Conservation (phyloP, 2,113 vertebrate species). For the Salminus brasiliensis region DNA sequence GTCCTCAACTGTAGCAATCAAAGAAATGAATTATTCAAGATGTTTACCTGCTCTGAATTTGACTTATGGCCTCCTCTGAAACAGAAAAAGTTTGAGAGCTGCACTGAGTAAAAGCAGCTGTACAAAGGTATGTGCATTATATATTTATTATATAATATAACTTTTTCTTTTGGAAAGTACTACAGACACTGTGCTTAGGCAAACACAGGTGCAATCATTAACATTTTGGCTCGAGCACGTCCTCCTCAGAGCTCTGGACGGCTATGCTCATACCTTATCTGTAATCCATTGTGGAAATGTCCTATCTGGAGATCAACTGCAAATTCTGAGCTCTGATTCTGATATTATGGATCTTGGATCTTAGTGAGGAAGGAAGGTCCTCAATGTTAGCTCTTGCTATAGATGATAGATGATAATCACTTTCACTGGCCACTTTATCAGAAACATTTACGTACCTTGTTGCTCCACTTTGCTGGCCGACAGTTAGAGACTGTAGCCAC, state of each 20-base stretch:
- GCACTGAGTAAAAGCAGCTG: background rate
- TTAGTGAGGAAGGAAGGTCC: no score
- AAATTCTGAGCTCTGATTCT: no score
- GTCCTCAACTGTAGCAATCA: constrained; percentile 24
- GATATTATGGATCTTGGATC: no score
- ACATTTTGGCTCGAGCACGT: background rate
- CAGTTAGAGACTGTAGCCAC: no score
- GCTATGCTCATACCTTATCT: background rate
- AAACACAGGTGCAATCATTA: background rate
- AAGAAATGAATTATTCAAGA: constrained; percentile 34
- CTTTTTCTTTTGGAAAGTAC: background rate
- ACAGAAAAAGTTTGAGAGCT: background rate
- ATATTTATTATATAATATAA: background rate
- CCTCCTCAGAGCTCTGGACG: background rate
- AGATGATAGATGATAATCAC: no score
- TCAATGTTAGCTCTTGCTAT: no score
- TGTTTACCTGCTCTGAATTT: constrained; percentile 31
- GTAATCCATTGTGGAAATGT: background rate
- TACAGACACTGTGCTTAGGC: background rate
- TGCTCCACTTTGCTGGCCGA: no score
- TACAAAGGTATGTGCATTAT: background rate
- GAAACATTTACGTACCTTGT: no score
- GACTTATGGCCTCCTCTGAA: background rate
- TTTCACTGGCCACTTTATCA: no score
- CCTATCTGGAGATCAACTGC: no score